Base-by-base conservation (phyloP, 2,113 vertebrate species). In the Bambusicola thoracicus region DNA sequence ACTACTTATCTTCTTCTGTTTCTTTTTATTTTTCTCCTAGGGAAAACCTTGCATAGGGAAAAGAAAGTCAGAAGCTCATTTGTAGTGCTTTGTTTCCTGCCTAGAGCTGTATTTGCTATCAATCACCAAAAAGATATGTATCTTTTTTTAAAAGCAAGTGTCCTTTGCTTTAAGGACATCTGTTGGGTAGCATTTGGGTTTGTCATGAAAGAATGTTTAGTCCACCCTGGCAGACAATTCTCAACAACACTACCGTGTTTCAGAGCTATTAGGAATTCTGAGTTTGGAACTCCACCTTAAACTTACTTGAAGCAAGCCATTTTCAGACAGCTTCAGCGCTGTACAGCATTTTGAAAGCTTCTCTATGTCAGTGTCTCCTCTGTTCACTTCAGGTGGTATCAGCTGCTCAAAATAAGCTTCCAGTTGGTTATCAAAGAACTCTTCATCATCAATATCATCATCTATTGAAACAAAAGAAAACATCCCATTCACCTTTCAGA, bases 401-500 rank as follows among this genome's bases (percentile, higher is more conserved):
- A 99, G 95, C 51, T 99, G 98, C 67, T 98, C 98, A 95, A 99
- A 99, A 95, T 99, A 99, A 3, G 98, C 97, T 92, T 99, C 98
- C 40, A 99, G 95, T 40, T 98, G 98, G 32, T 98, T 98, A 95
- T 99, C 99, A 84, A 98, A 98, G 91, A 99, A 98, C 46, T 98
- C 97, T 96, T 98, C 98, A 85, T 98, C 97, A 96, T 99, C 98
- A 92, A 98, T 95, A 67, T 99, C 98, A 82, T 98, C 98, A 97
- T 98, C 99, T 99, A 87, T 48, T 18, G 55, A 82, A 74, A 96
- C 32, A 88, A 16, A 84, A 81, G 38, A 93, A 95, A 90, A 18
- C 8, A 93, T 2, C 5, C 13, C 58, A 36, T 30, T 73, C 27
- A 87, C 5, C 46, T 55, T 56, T 36, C 41, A 56, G 0, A 0